Evolutionary conservation across 2,797 vertebrate species (phyloP).

Genomic region (Microchirus variegatus): DNA sequence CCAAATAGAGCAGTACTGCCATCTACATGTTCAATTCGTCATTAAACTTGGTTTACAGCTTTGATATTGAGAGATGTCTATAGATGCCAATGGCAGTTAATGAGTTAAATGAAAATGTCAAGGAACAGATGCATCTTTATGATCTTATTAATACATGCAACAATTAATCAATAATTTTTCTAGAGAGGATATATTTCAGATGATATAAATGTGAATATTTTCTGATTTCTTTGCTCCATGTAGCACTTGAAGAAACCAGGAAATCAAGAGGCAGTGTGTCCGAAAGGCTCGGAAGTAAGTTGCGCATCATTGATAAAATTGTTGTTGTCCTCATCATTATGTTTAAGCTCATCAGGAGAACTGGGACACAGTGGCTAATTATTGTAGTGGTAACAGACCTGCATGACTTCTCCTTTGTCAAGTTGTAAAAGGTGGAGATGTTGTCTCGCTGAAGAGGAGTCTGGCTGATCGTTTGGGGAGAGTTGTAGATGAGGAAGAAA

Average conservation of each 20-base stretch:
- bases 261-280: slow-evolving; percentile 54
- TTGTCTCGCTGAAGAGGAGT: slow-evolving; percentile 78
- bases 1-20: too few relatives aligned
- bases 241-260: slow-evolving; percentile 41
- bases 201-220: too few relatives aligned
- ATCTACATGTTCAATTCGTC: too few relatives aligned
- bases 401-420: slow-evolving; percentile 16
- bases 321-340: background rate
- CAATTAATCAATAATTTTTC: too few relatives aligned
- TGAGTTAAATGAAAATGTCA: too few relatives aligned
- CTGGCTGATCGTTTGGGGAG: slow-evolving; percentile 89
- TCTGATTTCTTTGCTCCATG: too few relatives aligned
- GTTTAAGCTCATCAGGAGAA: background rate
- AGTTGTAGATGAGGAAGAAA: slow-evolving; percentile 75
- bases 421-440: slow-evolving; percentile 59
- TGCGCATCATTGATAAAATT: slow-evolving; percentile 55
- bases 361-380: background rate
- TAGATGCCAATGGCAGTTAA: too few relatives aligned
- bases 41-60: too few relatives aligned
- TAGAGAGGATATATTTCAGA: too few relatives aligned
- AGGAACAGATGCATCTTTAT: too few relatives aligned
- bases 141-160: too few relatives aligned
- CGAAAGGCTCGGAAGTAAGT: slow-evolving; percentile 71
- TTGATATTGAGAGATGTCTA: too few relatives aligned
- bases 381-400: background rate